These are phyloP conservation scores for Synodontis membranacea DNA, from an alignment of 2,113 vertebrate species.

Conservation along the genomic window DNA sequence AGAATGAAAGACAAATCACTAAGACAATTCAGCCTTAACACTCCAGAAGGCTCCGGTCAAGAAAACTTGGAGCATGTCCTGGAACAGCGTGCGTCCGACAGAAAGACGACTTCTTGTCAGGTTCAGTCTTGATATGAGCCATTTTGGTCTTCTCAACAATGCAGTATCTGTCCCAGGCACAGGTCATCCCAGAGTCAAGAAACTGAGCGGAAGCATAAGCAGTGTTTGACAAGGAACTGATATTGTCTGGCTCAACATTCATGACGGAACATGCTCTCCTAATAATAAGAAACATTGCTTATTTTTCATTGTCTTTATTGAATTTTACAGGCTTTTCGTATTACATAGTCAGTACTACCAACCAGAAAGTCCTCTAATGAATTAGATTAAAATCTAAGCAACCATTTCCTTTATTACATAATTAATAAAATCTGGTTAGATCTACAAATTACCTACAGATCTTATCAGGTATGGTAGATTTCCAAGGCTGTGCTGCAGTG, in stretches of 20 bases:
- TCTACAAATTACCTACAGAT: neutral
- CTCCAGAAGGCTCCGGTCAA: conserved; percentile 30
- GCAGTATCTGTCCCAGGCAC: conserved; percentile 1
- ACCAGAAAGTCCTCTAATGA: neutral
- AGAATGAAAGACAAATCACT: conserved; percentile 35
- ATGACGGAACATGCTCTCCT: neutral
- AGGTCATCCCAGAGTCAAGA: conserved; percentile 18
- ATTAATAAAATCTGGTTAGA: neutral
- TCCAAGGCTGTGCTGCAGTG: neutral
- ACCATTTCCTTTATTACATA: neutral
- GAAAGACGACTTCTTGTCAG: conserved; percentile 27
- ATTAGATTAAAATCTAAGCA: neutral
- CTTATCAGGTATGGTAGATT: neutral
- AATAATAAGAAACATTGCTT: neutral
- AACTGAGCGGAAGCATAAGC: conserved; percentile 20
- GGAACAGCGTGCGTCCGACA: conserved; percentile 19
- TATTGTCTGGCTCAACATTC: neutral
- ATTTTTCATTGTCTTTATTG: neutral
- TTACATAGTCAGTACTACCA: neutral
- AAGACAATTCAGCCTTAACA: conserved; percentile 41
- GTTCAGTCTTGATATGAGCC: conserved; percentile 9
- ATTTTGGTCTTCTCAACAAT: conserved; percentile 7
- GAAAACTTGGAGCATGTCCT: conserved; percentile 26
- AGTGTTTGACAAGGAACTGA: conserved; percentile 27
- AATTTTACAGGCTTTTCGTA: neutral